These are phyloP conservation scores for Myopa tessellatipennis DNA, from an alignment of 2,888 invertebrate species.

Conservation along the genomic window DNA sequence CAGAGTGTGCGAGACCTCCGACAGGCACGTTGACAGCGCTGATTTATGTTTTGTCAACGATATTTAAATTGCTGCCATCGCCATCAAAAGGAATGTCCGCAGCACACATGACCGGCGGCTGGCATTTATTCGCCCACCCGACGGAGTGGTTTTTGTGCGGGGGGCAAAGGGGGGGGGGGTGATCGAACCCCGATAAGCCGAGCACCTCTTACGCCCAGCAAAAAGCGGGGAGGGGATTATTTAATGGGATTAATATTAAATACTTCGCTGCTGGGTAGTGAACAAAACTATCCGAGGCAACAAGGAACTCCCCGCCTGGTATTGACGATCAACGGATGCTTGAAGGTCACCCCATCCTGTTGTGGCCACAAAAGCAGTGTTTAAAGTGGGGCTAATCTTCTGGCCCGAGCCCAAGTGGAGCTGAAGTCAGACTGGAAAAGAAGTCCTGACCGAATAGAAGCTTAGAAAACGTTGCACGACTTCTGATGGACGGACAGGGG, in stretches of 20 bases:
- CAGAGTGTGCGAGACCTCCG: neutral
- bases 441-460: slow-evolving; percentile 4
- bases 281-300: too few relatives aligned
- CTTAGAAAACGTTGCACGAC: slow-evolving; percentile 1
- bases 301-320: too few relatives aligned
- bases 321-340: too few relatives aligned
- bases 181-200: too few relatives aligned
- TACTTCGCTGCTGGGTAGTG: too few relatives aligned
- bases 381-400: slow-evolving; percentile 2
- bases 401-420: neutral
- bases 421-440: neutral
- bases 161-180: too few relatives aligned
- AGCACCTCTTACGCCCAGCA: too few relatives aligned
- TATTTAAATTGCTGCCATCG: slow-evolving; percentile 7
- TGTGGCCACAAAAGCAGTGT: neutral
- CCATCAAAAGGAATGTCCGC: neutral
- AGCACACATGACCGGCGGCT: neutral
- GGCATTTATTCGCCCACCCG: too few relatives aligned
- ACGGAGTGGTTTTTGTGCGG: too few relatives aligned
- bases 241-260: too few relatives aligned
- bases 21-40: neutral
- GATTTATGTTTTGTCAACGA: slow-evolving; percentile 21
- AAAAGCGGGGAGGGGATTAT: too few relatives aligned
- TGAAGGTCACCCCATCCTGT: too few relatives aligned
- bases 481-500: slow-evolving; percentile 1